phyloP scores from a whole-genome alignment of 37 sponge, comb jelly and placozoan genomes.

The Bolinopsis microptera region DNA sequence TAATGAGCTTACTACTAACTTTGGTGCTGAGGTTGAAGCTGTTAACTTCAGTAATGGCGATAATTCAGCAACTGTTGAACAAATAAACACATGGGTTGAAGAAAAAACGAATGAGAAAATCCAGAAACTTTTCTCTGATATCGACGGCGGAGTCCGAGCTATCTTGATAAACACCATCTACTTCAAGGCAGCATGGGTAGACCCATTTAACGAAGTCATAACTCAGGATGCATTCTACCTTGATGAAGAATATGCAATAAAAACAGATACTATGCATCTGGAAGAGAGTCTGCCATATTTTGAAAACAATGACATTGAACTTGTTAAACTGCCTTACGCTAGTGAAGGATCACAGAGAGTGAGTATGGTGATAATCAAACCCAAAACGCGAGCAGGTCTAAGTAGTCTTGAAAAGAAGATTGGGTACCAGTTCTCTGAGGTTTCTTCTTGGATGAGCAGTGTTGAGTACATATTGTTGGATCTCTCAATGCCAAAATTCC shows the following conservation, averaged over 20 bases:
- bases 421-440: slow-evolving; percentile 8
- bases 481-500: slow-evolving; percentile 56
- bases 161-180: slow-evolving; percentile 53
- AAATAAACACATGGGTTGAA: slow-evolving; percentile 63
- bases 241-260: background rate
- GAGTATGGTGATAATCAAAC: slow-evolving; percentile 44
- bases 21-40: background rate
- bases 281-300: slow-evolving; percentile 18
- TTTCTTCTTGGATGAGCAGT: background rate
- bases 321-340: slow-evolving; percentile 37
- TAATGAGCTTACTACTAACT: background rate
- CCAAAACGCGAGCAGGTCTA: slow-evolving; percentile 3
- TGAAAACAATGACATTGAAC: slow-evolving; percentile 4
- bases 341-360: background rate
- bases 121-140: background rate
- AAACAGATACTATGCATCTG: slow-evolving; percentile 38
- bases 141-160: background rate
- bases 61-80: slow-evolving; percentile 32
- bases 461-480: background rate
- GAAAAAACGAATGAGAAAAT: slow-evolving; percentile 62
- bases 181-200: slow-evolving; percentile 29
- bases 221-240: slow-evolving; percentile 4
- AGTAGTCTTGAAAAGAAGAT: background rate
- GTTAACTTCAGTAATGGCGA: slow-evolving; percentile 52
- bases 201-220: background rate